Conservation (phyloP, 53 echinoderm and acorn worm species). For the Arbacia lixula region DNA sequence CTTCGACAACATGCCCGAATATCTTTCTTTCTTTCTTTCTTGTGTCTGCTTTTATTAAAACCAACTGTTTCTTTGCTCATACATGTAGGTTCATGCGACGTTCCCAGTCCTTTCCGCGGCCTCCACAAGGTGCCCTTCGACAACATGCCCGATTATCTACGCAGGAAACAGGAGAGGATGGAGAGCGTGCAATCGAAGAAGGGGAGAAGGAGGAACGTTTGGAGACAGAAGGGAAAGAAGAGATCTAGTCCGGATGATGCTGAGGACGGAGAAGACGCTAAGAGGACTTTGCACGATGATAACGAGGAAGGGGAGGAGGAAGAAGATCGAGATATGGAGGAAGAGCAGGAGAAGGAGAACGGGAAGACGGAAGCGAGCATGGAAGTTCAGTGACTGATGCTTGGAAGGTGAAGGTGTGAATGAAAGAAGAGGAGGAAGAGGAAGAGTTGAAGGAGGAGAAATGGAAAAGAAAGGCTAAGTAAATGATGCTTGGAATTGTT, state of each 20-base stretch:
- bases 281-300: neutral
- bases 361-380: too few relatives aligned
- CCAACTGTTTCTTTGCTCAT: neutral
- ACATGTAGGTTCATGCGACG: slow-evolving; percentile 67
- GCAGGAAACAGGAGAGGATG: slow-evolving; percentile 73
- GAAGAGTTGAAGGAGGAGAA: too few relatives aligned
- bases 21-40: neutral
- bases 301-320: neutral
- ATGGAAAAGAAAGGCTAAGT: too few relatives aligned
- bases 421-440: too few relatives aligned
- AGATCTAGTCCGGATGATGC: slow-evolving; percentile 7
- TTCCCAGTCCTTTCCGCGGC: slow-evolving; percentile 51
- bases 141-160: slow-evolving; percentile 71
- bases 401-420: too few relatives aligned
- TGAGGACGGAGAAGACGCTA: neutral
- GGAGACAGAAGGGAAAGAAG: neutral
- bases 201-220: slow-evolving; percentile 8
- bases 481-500: too few relatives aligned
- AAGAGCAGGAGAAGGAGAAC: neutral
- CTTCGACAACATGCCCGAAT: neutral
- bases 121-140: slow-evolving; percentile 87
- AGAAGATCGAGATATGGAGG: neutral
- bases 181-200: slow-evolving; percentile 61
- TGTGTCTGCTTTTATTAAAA: too few relatives aligned
- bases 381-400: too few relatives aligned